Evolutionary conservation across 2,797 vertebrate genomes (phyloP), one percentile per base, ranked within the genome.

Genomic region (Hafferia zeledoni): DNA sequence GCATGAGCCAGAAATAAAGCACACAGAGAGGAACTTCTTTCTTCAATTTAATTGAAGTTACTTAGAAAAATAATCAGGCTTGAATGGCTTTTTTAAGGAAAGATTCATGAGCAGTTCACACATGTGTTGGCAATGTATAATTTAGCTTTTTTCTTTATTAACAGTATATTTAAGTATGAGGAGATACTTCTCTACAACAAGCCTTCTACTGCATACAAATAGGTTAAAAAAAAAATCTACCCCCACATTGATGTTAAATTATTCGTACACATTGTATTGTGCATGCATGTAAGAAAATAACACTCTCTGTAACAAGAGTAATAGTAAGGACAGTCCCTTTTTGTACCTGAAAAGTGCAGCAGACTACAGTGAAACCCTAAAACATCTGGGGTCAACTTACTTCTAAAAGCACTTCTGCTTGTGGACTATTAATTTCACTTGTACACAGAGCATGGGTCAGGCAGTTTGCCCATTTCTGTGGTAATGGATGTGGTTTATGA

Each of bases 61-160:
- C 96, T 98, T 98, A 98, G 97, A 98, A 98, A 98, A 98, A 98
- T 98, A 98, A 98, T 98, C 97, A 98, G 96, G 97, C 97, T 98
- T 97, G 96, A 98, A 98, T 98, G 97, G 97, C 97, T 98, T 97
- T 98, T 97, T 96, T 76, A 96, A 96, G 97, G 96, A 97, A 96
- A 97, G 97, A 97, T 96, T 97, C 83, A 96, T 90, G 95, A 97
- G 97, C 97, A 97, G 95, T 95, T 98, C 97, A 97, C 96, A 89
- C 95, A 89, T 97, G 85, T 91, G 95, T 95, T 98, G 97, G 97
- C 97, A 96, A 97, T 90, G 93, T 96, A 95, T 96, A 97, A 96
- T 97, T 97, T 97, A 97, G 96, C 96, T 95, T 92, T 93, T 92
- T 81, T 83, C 87, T 97, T 97, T 97, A 97, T 93, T 95, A 97